phyloP scores from a whole-genome alignment of 30 jellyfish, hydroid and myxozoan genomes.

The Cassiopea andromeda region DNA sequence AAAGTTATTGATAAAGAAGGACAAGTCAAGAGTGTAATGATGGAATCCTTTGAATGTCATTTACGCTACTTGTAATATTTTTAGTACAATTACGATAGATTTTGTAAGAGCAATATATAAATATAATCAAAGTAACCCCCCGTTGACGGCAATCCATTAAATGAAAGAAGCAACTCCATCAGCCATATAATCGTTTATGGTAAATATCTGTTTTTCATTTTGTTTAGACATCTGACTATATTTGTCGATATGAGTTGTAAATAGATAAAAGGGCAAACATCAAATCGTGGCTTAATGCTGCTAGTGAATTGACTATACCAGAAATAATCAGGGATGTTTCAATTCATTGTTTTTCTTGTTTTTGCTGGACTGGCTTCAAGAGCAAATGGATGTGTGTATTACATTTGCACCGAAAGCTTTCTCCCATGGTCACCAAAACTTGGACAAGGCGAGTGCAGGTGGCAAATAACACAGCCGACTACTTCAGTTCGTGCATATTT shows the following conservation, averaged over 20 bases:
- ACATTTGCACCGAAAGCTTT: slow-evolving; percentile 9
- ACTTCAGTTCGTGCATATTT: not conserved
- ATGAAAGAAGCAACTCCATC: too few relatives aligned
- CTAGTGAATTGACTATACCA: not conserved
- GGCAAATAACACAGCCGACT: slow-evolving; percentile 18
- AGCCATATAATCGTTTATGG: too few relatives aligned
- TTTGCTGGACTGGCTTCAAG: not conserved
- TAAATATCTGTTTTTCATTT: too few relatives aligned
- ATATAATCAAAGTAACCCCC: too few relatives aligned
- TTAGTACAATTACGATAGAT: too few relatives aligned
- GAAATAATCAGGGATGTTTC: not conserved
- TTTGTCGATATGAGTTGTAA: not conserved
- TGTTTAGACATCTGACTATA: slow-evolving; percentile 8
- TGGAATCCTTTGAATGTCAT: too few relatives aligned
- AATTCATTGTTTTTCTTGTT: not conserved
- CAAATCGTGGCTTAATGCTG: not conserved
- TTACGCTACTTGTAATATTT: too few relatives aligned
- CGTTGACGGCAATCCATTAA: too few relatives aligned
- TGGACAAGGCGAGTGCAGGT: slow-evolving; percentile 3
- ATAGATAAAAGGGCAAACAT: not conserved
- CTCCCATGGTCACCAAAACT: slow-evolving; percentile 35
- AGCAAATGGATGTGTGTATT: slow-evolving; percentile 4
- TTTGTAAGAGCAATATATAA: too few relatives aligned
- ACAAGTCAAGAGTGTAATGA: too few relatives aligned
- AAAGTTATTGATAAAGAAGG: too few relatives aligned